Base-by-base conservation (phyloP, 2,888 invertebrate species). In the Cartodere bifasciata region DNA sequence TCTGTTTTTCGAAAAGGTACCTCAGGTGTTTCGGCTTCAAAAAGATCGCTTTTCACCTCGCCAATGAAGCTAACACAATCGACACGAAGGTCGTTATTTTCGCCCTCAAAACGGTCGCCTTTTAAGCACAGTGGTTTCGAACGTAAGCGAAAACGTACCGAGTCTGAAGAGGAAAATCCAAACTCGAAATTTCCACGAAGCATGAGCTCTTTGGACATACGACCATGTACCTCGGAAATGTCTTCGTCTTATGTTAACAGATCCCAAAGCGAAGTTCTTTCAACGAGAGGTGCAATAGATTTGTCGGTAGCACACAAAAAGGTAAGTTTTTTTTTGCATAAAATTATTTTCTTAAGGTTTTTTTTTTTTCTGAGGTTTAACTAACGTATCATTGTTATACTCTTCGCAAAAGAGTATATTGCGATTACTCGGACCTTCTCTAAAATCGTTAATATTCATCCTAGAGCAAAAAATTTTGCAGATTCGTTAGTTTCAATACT, bases 281-380 rank as follows among this genome's bases (percentile, higher is more conserved):
- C 23, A 10, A 16, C 34, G 12, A 38, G 37, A 9, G 29, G 32
- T 4, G 24, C 59, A 23, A 55, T 54, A 1, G 73, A 75, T 41
- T 52, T 77, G 28, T 74, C 69, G 43, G 73, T 72, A 31, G 58
- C 62, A 16, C 71, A 76, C 50, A 74, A 72, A 52, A 74, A 76
- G 70, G 77, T 75, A 46, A 44, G 45, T 31, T 21, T 21, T 31
- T 33, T 12, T 17, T 38, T 12, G 13, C 11, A n/a, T n/a, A n/a
- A n/a, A n/a, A n/a, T n/a, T n/a, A n/a, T n/a, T n/a, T n/a, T n/a
- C n/a, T n/a, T n/a, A n/a, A n/a, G n/a, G n/a, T n/a, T n/a, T n/a
- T n/a, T n/a, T n/a, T n/a, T n/a, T n/a, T n/a, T n/a, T n/a, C n/a
- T n/a, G n/a, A n/a, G n/a, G n/a, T n/a, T n/a, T n/a, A n/a, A n/a